phyloP scores from a whole-genome alignment of 2,888 invertebrate species.

The Encarsia formosa region DNA sequence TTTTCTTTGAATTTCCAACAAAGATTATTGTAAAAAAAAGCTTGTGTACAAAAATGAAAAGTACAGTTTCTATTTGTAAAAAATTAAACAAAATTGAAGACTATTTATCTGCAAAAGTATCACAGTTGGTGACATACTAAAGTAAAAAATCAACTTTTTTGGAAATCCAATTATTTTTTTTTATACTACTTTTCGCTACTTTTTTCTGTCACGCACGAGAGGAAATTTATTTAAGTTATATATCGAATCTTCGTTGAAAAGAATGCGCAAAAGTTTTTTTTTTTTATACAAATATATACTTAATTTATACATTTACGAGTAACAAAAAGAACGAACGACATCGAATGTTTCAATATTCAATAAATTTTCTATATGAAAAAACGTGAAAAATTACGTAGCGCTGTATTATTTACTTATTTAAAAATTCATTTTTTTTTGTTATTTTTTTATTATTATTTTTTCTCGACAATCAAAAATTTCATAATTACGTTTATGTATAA shows the following conservation, averaged over 20 bases:
- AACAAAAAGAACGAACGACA: slow-evolving; percentile 17
- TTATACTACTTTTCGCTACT: too few relatives aligned
- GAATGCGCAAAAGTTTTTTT: slow-evolving; percentile 10
- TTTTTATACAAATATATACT: slow-evolving; percentile 15
- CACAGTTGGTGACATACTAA: slow-evolving; percentile 11
- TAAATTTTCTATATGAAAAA: slow-evolving; percentile 23
- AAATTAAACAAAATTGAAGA: too few relatives aligned
- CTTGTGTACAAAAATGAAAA: too few relatives aligned
- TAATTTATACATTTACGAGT: slow-evolving; percentile 7
- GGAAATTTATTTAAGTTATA: slow-evolving; percentile 4
- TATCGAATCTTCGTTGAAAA: slow-evolving; percentile 13
- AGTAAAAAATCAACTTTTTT: slow-evolving; percentile 6
- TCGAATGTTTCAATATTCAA: slow-evolving; percentile 7
- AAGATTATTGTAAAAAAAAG: too few relatives aligned
- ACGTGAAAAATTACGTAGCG: slow-evolving; percentile 20
- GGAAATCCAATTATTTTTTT: too few relatives aligned
- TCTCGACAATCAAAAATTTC: slow-evolving; percentile 17
- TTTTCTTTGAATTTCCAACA: neutral
- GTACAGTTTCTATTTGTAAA: too few relatives aligned
- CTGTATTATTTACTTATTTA: slow-evolving; percentile 10
- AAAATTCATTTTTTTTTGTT: too few relatives aligned
- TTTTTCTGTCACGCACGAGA: too few relatives aligned
- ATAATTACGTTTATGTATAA: slow-evolving; percentile 8
- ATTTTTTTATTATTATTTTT: too few relatives aligned
- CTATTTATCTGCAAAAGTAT: slow-evolving; percentile 21